Percentiles rank a stretch among this genome's conserved stretches.
These are phyloP conservation scores for Coranthus polyacanthus DNA, from an alignment of 2,797 vertebrate genomes.

Conservation along the genomic window DNA sequence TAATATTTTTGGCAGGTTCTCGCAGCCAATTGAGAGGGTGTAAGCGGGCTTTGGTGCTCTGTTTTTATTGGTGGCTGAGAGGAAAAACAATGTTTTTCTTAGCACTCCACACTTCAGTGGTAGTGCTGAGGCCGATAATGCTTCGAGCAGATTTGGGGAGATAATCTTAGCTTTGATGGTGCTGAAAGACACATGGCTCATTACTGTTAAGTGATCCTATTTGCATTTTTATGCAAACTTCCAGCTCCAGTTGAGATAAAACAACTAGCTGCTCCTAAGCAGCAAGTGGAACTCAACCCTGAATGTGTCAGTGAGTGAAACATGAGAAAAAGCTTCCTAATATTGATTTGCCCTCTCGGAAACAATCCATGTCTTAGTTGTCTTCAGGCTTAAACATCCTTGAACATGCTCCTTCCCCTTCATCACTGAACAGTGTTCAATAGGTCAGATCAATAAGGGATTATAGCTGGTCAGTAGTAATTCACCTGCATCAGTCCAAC, in stretches of 20 bases:
- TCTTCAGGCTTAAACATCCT: slow-evolving; percentile 55
- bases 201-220: slow-evolving; percentile 72
- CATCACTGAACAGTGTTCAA: slow-evolving; percentile 41
- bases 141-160: slow-evolving; percentile 65
- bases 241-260: slow-evolving; percentile 31
- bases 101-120: slow-evolving; percentile 34
- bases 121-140: slow-evolving; percentile 47
- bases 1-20: slow-evolving; percentile 84
- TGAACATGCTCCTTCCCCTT: slow-evolving; percentile 48
- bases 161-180: slow-evolving; percentile 73
- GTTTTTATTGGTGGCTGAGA: slow-evolving; percentile 77
- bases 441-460: slow-evolving; percentile 54
- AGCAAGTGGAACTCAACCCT: slow-evolving; percentile 5
- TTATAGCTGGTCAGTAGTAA: slow-evolving; percentile 45
- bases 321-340: slow-evolving; percentile 45
- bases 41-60: slow-evolving; percentile 64
- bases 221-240: slow-evolving; percentile 72
- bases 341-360: slow-evolving; percentile 59
- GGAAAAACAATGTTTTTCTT: slow-evolving; percentile 76
- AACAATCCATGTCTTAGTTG: slow-evolving; percentile 46
- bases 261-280: slow-evolving; percentile 19
- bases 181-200: slow-evolving; percentile 70
- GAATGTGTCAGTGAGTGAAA: slow-evolving; percentile 9
- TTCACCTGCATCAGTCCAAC: slow-evolving; percentile 29
- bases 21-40: slow-evolving; percentile 80